Evolutionary conservation across 2,888 invertebrate species (phyloP).

Genomic region (Hofmannophila pseudospretella): DNA sequence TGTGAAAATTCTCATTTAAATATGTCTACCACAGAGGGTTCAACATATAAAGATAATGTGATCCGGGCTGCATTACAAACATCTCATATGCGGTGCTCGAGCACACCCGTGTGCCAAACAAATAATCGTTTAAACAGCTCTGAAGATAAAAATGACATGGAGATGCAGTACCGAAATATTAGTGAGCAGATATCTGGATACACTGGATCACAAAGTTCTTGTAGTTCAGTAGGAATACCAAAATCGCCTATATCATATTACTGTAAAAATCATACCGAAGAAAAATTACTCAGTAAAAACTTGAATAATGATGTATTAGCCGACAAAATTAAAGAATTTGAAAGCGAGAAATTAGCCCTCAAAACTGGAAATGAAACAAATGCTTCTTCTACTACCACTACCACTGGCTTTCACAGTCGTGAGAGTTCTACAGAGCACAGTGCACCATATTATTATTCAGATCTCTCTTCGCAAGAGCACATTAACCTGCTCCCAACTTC

Average conservation of each 20-base stretch:
- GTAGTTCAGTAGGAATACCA: slow-evolving; percentile 48
- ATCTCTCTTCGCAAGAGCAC: slow-evolving; percentile 78
- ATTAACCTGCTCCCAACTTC: slow-evolving; percentile 64
- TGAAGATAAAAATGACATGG: slow-evolving; percentile 28
- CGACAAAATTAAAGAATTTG: slow-evolving; percentile 71
- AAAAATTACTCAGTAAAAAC: slow-evolving; percentile 57
- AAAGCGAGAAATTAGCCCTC: slow-evolving; percentile 54
- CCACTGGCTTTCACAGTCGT: slow-evolving; percentile 77
- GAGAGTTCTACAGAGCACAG: slow-evolving; percentile 82
- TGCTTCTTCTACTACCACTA: slow-evolving; percentile 39
- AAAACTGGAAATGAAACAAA: slow-evolving; percentile 48
- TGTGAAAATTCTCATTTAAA: slow-evolving; percentile 30
- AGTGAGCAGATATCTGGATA: slow-evolving; percentile 48
- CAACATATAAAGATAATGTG: slow-evolving; percentile 39
- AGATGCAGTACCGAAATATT: slow-evolving; percentile 33
- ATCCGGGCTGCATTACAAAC: slow-evolving; percentile 29
- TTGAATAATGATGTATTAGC: slow-evolving; percentile 53
- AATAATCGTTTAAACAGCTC: slow-evolving; percentile 26
- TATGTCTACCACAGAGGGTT: slow-evolving; percentile 28
- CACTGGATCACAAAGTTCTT: slow-evolving; percentile 55
- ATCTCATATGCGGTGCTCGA: slow-evolving; percentile 50
- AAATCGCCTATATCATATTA: slow-evolving; percentile 70
- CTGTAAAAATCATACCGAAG: slow-evolving; percentile 60
- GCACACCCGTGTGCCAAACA: slow-evolving; percentile 50
- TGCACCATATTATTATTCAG: slow-evolving; percentile 93